Evolutionary conservation across 2,113 vertebrate species (phyloP).

Genomic region (Entomyzon cyanotis): DNA sequence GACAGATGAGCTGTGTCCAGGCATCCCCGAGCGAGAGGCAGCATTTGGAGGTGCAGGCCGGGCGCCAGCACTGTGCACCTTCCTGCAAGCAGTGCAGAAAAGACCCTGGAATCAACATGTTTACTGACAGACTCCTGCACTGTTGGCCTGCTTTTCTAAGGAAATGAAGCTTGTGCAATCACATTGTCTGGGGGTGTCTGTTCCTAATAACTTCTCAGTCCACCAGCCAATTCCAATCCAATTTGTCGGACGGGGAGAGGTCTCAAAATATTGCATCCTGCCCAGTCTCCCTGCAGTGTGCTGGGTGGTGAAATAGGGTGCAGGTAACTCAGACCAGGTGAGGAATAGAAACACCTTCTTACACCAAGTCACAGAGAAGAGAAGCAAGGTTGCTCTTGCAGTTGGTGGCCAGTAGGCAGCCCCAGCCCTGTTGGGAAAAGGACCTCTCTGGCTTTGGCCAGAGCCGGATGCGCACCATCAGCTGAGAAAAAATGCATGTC

Average conservation of each 20-base stretch:
- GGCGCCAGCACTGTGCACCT: neutral
- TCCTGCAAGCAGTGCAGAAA: neutral
- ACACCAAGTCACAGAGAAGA: neutral
- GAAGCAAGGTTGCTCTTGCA: neutral
- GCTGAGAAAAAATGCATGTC: neutral
- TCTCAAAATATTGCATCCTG: neutral
- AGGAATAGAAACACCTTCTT: neutral
- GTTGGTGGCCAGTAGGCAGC: neutral
- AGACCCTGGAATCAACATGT: constrained; percentile 62
- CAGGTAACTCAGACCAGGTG: neutral
- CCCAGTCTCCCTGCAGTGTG: neutral
- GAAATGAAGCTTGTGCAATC: constrained; percentile 70
- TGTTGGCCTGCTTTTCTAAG: constrained; percentile 60
- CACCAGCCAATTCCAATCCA: constrained; percentile 56
- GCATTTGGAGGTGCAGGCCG: neutral
- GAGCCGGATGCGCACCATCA: neutral
- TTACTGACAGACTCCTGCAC: constrained; percentile 60
- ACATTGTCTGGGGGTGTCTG: constrained; percentile 68
- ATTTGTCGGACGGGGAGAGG: neutral
- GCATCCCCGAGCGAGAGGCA: rapidly evolving
- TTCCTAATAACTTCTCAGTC: constrained; percentile 61
- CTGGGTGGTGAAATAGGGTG: neutral
- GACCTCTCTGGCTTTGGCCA: neutral
- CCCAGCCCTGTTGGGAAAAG: neutral
- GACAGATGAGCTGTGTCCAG: neutral